These are phyloP conservation scores for Vidua chalybeata DNA, from an alignment of 2,113 vertebrate species.

Conservation along the genomic window DNA sequence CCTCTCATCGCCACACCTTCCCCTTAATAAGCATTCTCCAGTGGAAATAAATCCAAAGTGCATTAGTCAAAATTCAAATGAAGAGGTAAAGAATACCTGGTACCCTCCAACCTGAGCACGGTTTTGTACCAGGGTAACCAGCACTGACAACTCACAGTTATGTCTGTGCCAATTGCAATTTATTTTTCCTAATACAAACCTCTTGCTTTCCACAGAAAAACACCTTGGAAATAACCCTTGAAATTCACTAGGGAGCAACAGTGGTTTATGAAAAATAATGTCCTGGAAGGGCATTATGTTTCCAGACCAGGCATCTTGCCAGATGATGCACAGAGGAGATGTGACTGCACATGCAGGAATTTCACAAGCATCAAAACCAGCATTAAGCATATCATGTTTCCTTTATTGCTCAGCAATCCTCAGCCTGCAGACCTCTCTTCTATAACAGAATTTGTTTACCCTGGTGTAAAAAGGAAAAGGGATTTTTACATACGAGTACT, in stretches of 20 bases:
- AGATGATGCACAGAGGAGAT: conserved; percentile 27
- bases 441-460: neutral
- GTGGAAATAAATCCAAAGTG: neutral
- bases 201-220: neutral
- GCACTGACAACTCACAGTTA: neutral
- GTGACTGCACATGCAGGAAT: conserved; percentile 51
- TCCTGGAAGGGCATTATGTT: conserved; percentile 35
- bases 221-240: neutral
- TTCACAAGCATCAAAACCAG: conserved; percentile 16
- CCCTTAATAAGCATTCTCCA: neutral
- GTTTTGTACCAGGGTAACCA: conserved; percentile 70
- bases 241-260: neutral
- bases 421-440: neutral
- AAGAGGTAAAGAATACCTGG: neutral
- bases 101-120: neutral
- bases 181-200: neutral
- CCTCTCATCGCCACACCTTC: accelerated
- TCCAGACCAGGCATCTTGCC: conserved; percentile 29
- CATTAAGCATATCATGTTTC: conserved; percentile 15
- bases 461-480: conserved; percentile 66
- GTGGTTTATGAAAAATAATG: conserved; percentile 27
- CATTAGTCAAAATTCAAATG: neutral
- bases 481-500: neutral
- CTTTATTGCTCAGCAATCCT: conserved; percentile 59
- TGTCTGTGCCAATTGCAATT: neutral